phyloP scores from a whole-genome alignment of 2,797 vertebrate genomes.

The Neopelma chrysocephalum region DNA sequence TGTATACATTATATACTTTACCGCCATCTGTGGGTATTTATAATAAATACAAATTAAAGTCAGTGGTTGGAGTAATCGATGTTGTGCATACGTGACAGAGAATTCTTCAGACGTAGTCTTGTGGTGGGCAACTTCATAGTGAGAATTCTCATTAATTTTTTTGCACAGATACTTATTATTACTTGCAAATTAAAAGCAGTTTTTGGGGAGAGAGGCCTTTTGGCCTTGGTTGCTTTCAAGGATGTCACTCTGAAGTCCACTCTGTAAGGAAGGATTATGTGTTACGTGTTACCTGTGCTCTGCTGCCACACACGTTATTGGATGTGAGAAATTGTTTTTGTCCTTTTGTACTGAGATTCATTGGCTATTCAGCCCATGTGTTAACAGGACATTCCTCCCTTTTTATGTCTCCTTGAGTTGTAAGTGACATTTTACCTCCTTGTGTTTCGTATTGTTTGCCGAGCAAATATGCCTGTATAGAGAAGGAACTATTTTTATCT shows the following conservation, averaged over 20 bases:
- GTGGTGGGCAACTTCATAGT: background rate
- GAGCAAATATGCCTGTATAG: background rate
- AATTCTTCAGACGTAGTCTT: background rate
- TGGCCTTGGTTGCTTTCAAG: background rate
- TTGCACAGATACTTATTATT: background rate
- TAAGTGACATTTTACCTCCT: conserved; percentile 62
- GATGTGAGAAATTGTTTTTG: conserved; percentile 30
- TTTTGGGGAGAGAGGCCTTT: background rate
- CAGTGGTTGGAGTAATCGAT: background rate
- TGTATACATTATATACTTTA: conserved; percentile 31
- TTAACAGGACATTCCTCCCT: background rate
- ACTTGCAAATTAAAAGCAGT: background rate
- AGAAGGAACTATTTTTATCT: background rate
- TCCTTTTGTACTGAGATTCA: conserved; percentile 10
- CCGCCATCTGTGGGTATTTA: conserved; percentile 45
- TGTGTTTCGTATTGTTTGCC: conserved; percentile 51
- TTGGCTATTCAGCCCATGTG: conserved; percentile 4
- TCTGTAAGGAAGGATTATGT: background rate
- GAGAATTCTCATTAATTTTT: background rate
- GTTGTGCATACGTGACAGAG: background rate
- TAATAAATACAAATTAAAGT: conserved; percentile 45
- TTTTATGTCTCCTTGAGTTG: conserved; percentile 45
- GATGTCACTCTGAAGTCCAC: background rate
- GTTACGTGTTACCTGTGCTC: background rate
- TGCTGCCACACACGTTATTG: background rate